Evolutionary conservation across 2,113 vertebrate species (phyloP).

Genomic region (Willisornis vidua): DNA sequence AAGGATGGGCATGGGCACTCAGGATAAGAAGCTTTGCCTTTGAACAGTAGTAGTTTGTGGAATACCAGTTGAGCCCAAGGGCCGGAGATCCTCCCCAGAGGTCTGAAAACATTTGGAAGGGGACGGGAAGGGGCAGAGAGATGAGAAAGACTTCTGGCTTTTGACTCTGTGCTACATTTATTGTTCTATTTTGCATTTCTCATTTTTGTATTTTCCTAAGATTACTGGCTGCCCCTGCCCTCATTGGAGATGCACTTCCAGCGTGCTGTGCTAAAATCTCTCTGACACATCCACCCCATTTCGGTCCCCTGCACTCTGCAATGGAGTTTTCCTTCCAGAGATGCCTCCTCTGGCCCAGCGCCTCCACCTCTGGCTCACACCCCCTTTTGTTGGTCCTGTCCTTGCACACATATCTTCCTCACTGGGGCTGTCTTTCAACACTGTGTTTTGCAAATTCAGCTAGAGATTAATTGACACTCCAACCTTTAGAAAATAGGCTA

Average conservation of each 20-base stretch:
- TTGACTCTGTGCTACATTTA: neutral
- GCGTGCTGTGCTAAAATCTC: neutral
- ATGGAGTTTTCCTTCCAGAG: neutral
- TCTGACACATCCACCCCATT: neutral
- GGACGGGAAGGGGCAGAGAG: rapidly evolving
- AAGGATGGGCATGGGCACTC: neutral
- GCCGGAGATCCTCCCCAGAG: neutral
- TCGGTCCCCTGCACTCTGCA: neutral
- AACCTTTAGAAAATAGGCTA: neutral
- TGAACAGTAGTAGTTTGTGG: neutral
- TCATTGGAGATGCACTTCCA: neutral
- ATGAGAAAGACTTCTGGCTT: neutral
- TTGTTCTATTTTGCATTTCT: neutral
- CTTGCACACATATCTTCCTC: neutral
- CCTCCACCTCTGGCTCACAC: neutral
- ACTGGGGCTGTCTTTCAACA: neutral
- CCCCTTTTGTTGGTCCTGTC: neutral
- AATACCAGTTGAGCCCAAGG: neutral
- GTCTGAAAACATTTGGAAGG: neutral
- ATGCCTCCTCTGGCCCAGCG: neutral
- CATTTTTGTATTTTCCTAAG: neutral
- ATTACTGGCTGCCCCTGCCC: neutral
- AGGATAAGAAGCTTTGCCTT: neutral
- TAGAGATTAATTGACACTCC: neutral
- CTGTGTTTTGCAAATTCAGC: neutral